Conservation (phyloP, 2,797 vertebrate genomes). For the Pempheris klunzingeri region DNA sequence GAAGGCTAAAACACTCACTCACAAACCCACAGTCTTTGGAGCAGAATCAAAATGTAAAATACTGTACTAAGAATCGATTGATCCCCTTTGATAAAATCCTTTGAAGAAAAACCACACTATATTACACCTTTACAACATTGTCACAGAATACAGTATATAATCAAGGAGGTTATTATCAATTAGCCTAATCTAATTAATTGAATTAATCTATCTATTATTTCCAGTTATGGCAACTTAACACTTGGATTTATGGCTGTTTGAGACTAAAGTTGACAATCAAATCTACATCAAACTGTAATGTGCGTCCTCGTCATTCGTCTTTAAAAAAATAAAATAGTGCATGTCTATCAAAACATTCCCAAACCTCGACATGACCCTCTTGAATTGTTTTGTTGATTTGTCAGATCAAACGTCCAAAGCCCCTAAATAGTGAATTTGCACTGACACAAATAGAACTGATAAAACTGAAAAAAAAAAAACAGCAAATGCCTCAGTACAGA, state of each 20-base stretch:
- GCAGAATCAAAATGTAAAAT: constrained; percentile 36
- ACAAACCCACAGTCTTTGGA: constrained; percentile 29
- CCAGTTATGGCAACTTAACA: neutral
- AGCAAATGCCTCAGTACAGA: constrained; percentile 10
- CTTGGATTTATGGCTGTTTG: neutral
- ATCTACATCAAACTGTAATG: neutral
- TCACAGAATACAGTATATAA: neutral
- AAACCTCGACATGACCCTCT: too few relatives aligned
- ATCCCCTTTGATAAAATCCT: neutral
- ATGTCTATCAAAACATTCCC: too few relatives aligned
- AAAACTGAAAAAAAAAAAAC: too few relatives aligned
- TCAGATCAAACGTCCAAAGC: too few relatives aligned
- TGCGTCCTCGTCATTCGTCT: too few relatives aligned
- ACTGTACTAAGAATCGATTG: constrained; percentile 29
- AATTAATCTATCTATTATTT: neutral
- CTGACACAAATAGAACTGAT: neutral
- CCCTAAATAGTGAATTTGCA: constrained; percentile 15
- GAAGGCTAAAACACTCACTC: constrained; percentile 31
- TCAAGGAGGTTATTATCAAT: neutral
- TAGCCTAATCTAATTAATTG: too few relatives aligned
- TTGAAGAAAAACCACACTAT: neutral
- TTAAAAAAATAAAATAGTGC: too few relatives aligned
- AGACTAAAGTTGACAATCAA: neutral
- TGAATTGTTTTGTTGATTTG: too few relatives aligned
- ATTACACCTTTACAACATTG: neutral